These are phyloP conservation scores for Xylophagus ater DNA, from an alignment of 2,888 invertebrate species.

Conservation along the genomic window DNA sequence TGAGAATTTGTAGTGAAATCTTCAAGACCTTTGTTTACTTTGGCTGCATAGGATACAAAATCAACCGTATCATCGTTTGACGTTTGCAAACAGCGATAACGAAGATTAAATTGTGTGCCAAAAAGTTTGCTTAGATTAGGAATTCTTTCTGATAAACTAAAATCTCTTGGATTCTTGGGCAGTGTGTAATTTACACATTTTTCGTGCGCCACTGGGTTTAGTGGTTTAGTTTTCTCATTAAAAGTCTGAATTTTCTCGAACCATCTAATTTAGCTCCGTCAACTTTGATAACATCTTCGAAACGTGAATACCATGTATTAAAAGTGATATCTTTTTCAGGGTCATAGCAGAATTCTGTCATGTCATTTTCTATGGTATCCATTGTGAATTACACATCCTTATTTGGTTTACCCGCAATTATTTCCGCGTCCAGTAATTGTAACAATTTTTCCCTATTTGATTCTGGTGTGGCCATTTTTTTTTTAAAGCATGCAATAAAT, in stretches of 20 bases:
- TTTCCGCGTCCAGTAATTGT: too few species aligned
- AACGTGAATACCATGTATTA: constrained; percentile 15
- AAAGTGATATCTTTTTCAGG: too few species aligned
- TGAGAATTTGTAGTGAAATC: constrained; percentile 14
- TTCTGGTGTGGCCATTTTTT: too few species aligned
- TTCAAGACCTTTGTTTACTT: constrained; percentile 16
- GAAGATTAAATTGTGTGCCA: constrained; percentile 14
- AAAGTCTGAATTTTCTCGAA: constrained; percentile 14
- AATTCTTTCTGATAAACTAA: constrained; percentile 12
- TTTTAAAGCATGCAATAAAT: too few species aligned
- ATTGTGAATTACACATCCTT: too few species aligned
- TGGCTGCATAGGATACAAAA: constrained; percentile 14
- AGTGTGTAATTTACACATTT: constrained; percentile 16
- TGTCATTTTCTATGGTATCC: too few species aligned
- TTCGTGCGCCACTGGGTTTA: constrained; percentile 14
- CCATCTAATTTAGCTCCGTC: constrained; percentile 15
- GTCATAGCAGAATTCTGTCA: too few species aligned
- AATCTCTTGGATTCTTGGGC: too few species aligned
- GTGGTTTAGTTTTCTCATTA: constrained; percentile 15
- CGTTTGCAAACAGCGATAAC: constrained; percentile 17
- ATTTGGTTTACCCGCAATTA: too few species aligned
- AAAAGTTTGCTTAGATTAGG: constrained; percentile 14
- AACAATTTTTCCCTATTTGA: too few species aligned
- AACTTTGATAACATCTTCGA: constrained; percentile 14
- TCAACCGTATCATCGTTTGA: constrained; percentile 13